Evolutionary conservation across 2,113 vertebrate genomes (phyloP).

Genomic region (Zosterops japonicus): DNA sequence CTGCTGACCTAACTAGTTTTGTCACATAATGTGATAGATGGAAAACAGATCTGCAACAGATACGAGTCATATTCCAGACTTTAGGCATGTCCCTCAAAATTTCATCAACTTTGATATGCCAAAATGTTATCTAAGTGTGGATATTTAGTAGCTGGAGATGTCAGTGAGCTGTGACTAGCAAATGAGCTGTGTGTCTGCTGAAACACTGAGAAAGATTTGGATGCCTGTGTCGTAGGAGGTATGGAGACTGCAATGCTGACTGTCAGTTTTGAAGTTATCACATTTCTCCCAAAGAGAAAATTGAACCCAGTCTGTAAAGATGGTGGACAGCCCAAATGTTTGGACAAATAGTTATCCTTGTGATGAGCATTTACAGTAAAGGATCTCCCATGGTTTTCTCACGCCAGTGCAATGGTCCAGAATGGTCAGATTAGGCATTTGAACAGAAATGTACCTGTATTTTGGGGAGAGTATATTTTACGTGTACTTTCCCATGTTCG

Average conservation of each 20-base stretch:
- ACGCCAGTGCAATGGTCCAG: background rate
- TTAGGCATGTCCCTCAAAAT: background rate
- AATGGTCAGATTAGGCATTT: background rate
- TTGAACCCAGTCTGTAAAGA: background rate
- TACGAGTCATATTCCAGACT: background rate
- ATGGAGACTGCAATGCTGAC: background rate
- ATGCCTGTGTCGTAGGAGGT: background rate
- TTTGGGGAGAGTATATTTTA: background rate
- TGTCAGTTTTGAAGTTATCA: background rate
- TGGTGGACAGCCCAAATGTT: background rate
- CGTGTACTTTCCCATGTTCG: background rate
- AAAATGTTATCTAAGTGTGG: background rate
- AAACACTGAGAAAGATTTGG: background rate
- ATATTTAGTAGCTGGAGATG: background rate
- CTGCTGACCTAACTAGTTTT: background rate
- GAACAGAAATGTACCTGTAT: background rate
- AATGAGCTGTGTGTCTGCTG: background rate
- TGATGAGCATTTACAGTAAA: background rate
- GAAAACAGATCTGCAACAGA: background rate
- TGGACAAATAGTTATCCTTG: background rate
- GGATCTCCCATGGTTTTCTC: background rate
- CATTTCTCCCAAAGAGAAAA: background rate
- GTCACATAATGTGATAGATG: background rate
- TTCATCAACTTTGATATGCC: background rate
- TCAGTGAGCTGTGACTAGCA: background rate